Evolutionary conservation across 2,888 invertebrate genomes (phyloP).

Genomic region (Pollenia angustigena): DNA sequence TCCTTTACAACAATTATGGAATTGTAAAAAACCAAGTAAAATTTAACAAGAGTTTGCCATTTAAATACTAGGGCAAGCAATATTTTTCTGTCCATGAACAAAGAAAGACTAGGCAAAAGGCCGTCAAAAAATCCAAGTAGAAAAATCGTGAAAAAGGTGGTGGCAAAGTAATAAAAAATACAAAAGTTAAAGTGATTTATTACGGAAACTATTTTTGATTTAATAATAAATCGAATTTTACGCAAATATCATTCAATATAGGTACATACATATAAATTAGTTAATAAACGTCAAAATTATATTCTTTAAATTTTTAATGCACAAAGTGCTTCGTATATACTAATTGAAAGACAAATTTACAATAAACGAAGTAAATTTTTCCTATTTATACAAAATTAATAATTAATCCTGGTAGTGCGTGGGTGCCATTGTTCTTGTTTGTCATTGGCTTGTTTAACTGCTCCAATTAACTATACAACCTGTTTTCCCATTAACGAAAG

Average conservation of each 20-base stretch:
- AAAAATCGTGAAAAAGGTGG: slow-evolving; percentile 42
- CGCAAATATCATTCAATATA: slow-evolving; percentile 3
- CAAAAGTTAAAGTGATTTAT: slow-evolving; percentile 20
- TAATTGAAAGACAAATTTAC: neutral
- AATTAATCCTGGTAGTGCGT: slow-evolving; percentile 13
- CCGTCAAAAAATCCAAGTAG: slow-evolving; percentile 40
- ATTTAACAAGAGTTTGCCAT: slow-evolving; percentile 14
- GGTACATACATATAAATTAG: too few species aligned
- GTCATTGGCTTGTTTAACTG: slow-evolving; percentile 3
- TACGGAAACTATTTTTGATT: neutral
- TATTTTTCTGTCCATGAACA: slow-evolving; percentile 31
- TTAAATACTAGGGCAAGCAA: slow-evolving; percentile 16
- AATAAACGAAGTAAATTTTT: slow-evolving; percentile 10
- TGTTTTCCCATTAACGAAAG: neutral
- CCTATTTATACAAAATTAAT: slow-evolving; percentile 14
- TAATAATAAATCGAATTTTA: neutral
- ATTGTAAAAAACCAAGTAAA: slow-evolving; percentile 6
- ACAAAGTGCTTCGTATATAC: slow-evolving; percentile 14
- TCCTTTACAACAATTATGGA: neutral
- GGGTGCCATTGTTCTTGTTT: slow-evolving; percentile 36
- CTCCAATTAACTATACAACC: neutral
- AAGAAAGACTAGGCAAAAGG: slow-evolving; percentile 27
- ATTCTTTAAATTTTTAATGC: neutral
- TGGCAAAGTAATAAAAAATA: slow-evolving; percentile 35
- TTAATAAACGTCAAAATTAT: neutral